phyloP scores from a whole-genome alignment of 1,140 invertebrate species.

The Apolygus lucorum region DNA sequence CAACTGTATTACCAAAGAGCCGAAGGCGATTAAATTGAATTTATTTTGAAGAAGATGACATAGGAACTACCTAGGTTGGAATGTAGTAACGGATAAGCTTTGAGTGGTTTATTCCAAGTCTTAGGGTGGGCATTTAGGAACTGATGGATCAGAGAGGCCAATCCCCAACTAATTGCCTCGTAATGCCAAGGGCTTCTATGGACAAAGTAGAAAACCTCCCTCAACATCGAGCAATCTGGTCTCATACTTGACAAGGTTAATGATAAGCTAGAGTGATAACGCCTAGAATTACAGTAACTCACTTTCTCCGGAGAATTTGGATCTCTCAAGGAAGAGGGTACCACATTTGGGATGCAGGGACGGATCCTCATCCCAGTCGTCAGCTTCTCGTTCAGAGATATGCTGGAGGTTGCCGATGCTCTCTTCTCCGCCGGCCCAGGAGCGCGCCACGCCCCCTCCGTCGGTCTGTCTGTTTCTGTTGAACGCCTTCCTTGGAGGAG shows the following conservation, averaged over 20 bases:
- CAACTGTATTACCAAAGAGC: too few relatives aligned
- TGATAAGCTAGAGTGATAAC: neutral
- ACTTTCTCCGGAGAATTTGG: constrained; percentile 82
- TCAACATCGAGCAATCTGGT: neutral
- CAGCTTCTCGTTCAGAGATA: constrained; percentile 93
- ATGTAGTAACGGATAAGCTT: too few relatives aligned
- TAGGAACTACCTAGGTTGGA: too few relatives aligned
- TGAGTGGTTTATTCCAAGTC: too few relatives aligned
- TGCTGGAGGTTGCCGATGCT: constrained; percentile 88
- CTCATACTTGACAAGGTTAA: too few relatives aligned
- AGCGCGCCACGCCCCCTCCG: constrained; percentile 42
- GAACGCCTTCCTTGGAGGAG: constrained; percentile 43
- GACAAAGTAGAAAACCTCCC: constrained; percentile 19
- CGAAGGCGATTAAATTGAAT: too few relatives aligned
- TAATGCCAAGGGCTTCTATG: constrained; percentile 16
- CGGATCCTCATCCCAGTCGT: constrained; percentile 90
- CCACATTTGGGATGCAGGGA: constrained; percentile 90
- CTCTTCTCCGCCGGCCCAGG: constrained; percentile 44
- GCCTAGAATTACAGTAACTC: constrained; percentile 36
- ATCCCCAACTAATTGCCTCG: too few relatives aligned
- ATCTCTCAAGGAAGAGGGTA: constrained; percentile 92
- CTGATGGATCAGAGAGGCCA: too few relatives aligned
- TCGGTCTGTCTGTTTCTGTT: constrained; percentile 46
- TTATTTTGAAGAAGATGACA: too few relatives aligned
- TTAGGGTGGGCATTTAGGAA: too few relatives aligned